Evolutionary conservation across 2,888 invertebrate genomes (phyloP).

Genomic region (Brenthis daphne): DNA sequence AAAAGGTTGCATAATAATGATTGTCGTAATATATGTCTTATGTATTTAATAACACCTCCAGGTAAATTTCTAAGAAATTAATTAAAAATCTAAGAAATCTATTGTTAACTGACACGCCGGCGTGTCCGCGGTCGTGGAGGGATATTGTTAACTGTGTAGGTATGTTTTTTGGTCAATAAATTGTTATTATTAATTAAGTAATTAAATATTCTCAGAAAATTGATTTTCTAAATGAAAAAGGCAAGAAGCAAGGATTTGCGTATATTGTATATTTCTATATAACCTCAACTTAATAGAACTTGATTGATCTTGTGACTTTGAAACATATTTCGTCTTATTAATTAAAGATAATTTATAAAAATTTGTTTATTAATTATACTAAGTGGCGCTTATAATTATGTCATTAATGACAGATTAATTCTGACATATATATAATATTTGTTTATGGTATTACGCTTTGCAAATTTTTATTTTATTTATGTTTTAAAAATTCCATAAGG

Average conservation of each 20-base stretch:
- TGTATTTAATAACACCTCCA: too few relatives aligned
- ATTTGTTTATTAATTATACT: slow-evolving; percentile 18
- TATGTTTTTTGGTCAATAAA: too few relatives aligned
- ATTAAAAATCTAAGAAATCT: too few relatives aligned
- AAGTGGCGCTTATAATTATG: slow-evolving; percentile 24
- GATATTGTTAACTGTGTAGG: too few relatives aligned
- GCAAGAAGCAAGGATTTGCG: not conserved
- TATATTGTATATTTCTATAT: not conserved
- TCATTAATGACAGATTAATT: slow-evolving; percentile 18
- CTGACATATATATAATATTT: slow-evolving; percentile 21
- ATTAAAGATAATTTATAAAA: slow-evolving; percentile 18
- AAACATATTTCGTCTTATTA: slow-evolving; percentile 19
- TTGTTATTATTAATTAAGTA: not conserved
- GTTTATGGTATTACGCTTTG: slow-evolving; percentile 21
- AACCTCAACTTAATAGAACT: slow-evolving; percentile 15
- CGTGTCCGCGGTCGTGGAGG: too few relatives aligned
- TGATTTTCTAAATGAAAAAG: not conserved
- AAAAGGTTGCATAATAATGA: too few relatives aligned
- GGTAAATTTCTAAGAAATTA: too few relatives aligned
- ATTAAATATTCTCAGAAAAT: not conserved
- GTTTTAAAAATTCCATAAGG: slow-evolving; percentile 17
- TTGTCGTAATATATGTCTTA: too few relatives aligned
- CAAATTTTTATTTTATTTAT: slow-evolving; percentile 15
- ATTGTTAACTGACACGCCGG: too few relatives aligned
- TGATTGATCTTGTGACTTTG: slow-evolving; percentile 26